A percentile compares a stretch with the other conserved stretches of the same genome.
These are phyloP conservation scores for Chiridota heheva DNA, from an alignment of 35 echinoderm and acorn worm genomes.

Conservation along the genomic window DNA sequence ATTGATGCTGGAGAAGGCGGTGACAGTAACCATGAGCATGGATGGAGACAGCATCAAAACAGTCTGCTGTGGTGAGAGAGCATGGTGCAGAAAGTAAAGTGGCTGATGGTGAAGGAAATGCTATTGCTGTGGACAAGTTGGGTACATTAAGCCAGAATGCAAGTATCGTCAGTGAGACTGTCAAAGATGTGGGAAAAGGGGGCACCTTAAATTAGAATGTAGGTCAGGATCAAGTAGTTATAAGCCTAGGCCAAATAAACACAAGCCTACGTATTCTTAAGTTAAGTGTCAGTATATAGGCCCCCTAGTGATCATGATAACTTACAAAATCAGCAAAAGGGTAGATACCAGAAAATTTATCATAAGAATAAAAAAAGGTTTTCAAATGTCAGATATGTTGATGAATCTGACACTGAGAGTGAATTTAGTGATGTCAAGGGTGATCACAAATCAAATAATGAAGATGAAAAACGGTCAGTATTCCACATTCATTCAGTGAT, in stretches of 20 bases:
- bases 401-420: not conserved
- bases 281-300: too few species aligned
- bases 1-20: conserved; percentile 2
- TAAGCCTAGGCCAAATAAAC: not conserved
- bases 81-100: not conserved
- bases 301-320: not conserved
- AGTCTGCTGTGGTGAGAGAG: not conserved
- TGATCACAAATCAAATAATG: not conserved
- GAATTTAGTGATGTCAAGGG: not conserved
- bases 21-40: not conserved
- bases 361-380: conserved; percentile 13
- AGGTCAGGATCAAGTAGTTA: not conserved
- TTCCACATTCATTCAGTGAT: not conserved
- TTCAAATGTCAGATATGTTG: not conserved
- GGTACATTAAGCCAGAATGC: not conserved
- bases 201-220: not conserved
- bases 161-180: not conserved
- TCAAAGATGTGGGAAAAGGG: conserved; percentile 11
- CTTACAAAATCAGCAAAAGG: not conserved
- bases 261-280: too few species aligned
- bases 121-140: conserved; percentile 3
- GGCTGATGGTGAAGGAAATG: not conserved
- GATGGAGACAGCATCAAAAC: conserved; percentile 3
- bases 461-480: not conserved
- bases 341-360: not conserved